phyloP scores from a whole-genome alignment of 2,797 vertebrate genomes.

The Gadopsis bispinosus region DNA sequence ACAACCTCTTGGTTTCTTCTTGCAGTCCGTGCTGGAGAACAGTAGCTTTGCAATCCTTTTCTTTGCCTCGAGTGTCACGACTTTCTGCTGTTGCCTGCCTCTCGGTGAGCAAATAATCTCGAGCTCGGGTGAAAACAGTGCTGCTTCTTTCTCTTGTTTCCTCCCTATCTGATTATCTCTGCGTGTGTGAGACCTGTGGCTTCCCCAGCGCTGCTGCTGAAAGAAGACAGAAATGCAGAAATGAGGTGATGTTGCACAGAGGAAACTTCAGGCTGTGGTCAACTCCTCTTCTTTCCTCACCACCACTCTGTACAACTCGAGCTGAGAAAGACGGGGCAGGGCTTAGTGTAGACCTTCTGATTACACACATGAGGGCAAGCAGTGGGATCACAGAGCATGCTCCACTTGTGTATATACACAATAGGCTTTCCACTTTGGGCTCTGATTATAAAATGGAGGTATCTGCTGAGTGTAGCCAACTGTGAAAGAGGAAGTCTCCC shows the following conservation, averaged over 20 bases:
- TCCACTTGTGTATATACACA: conserved; percentile 32
- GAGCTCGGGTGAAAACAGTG: background rate
- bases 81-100: background rate
- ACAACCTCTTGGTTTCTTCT: background rate
- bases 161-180: conserved; percentile 6
- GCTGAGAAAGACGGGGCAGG: conserved; percentile 17
- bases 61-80: background rate
- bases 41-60: background rate
- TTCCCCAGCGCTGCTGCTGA: conserved; percentile 20
- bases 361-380: conserved; percentile 28
- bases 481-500: conserved; percentile 18
- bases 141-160: background rate
- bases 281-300: conserved; percentile 2
- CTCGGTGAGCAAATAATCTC: background rate
- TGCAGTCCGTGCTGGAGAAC: background rate
- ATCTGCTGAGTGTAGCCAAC: conserved; percentile 21
- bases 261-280: conserved; percentile 31
- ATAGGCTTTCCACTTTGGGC: conserved; percentile 17
- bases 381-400: conserved; percentile 31
- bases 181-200: background rate
- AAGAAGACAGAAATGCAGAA: conserved; percentile 40
- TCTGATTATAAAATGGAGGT: conserved; percentile 41
- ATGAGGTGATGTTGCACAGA: conserved; percentile 22
- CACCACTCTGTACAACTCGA: background rate
- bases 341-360: conserved; percentile 27